Conservation (phyloP, 2,888 invertebrate genomes). For the Stenchaetothrips biformis region DNA sequence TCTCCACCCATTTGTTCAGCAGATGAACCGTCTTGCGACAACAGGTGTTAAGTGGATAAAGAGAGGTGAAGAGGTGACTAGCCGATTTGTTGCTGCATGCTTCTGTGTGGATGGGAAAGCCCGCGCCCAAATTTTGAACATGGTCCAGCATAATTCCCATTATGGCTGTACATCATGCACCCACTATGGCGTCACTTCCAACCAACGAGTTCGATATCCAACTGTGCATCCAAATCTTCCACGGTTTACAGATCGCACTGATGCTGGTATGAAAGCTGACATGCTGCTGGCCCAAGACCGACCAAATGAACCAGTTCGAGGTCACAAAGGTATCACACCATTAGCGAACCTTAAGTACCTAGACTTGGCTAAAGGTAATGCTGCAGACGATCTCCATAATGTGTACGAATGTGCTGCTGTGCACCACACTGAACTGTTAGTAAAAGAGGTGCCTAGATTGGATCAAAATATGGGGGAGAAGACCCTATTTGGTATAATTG, state of each 20-base stretch:
- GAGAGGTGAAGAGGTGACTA: neutral
- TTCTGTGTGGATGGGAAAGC: neutral
- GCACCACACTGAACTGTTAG: neutral
- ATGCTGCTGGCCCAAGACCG: neutral
- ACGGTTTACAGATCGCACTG: neutral
- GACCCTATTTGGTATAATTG: neutral
- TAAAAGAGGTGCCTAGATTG: neutral
- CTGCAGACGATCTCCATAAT: neutral
- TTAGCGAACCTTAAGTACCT: neutral
- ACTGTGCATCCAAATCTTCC: neutral
- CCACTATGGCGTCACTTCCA: neutral
- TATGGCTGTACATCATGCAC: neutral
- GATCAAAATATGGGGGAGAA: neutral
- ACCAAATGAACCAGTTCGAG: neutral
- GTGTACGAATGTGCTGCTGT: neutral
- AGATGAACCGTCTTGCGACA: neutral
- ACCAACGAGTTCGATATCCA: neutral
- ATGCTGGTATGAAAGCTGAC: neutral
- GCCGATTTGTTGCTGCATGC: neutral
- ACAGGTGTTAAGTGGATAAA: neutral
- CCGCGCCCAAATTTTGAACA: neutral
- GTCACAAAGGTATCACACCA: neutral
- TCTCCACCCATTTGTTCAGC: neutral
- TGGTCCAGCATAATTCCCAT: neutral
- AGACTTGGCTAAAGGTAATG: neutral